These are phyloP conservation scores for Buphagus erythrorhynchus DNA, from an alignment of 2,797 vertebrate species.

Conservation along the genomic window DNA sequence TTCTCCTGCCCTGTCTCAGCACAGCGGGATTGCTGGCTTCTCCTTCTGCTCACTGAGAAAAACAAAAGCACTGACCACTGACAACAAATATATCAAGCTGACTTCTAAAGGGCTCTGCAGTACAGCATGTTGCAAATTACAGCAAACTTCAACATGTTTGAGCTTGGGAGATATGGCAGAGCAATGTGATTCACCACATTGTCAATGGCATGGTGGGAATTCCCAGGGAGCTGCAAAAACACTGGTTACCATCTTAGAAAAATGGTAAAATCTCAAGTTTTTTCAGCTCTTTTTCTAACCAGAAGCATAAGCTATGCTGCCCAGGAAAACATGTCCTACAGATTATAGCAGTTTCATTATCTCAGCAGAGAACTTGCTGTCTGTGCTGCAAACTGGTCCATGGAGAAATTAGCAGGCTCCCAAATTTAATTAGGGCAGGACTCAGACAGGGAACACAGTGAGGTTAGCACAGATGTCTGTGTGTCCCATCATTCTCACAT, in stretches of 20 bases:
- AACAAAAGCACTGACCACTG: neutral
- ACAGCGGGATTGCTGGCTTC: neutral
- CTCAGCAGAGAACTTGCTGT: slow-evolving; percentile 15
- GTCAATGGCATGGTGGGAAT: neutral
- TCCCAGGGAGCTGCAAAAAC: neutral
- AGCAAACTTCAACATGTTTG: neutral
- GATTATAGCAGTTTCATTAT: slow-evolving; percentile 51
- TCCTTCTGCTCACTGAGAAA: neutral
- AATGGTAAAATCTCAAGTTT: neutral
- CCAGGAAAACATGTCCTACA: neutral
- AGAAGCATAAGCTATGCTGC: neutral
- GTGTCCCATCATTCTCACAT: slow-evolving; percentile 49
- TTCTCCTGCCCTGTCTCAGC: neutral
- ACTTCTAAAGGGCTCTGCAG: neutral
- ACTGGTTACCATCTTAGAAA: neutral
- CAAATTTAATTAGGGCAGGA: slow-evolving; percentile 63
- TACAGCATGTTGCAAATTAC: neutral
- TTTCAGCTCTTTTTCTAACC: neutral
- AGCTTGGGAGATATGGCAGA: neutral
- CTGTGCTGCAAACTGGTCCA: neutral
- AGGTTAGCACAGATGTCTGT: slow-evolving; percentile 58
- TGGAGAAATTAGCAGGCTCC: slow-evolving; percentile 60
- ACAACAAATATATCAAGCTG: slow-evolving; percentile 16
- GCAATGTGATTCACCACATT: neutral
- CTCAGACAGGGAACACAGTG: slow-evolving; percentile 32